Evolutionary conservation across 1,140 invertebrate genomes (phyloP), one percentile per base, ranked within the genome.

Genomic region (Plodia interpunctella): DNA sequence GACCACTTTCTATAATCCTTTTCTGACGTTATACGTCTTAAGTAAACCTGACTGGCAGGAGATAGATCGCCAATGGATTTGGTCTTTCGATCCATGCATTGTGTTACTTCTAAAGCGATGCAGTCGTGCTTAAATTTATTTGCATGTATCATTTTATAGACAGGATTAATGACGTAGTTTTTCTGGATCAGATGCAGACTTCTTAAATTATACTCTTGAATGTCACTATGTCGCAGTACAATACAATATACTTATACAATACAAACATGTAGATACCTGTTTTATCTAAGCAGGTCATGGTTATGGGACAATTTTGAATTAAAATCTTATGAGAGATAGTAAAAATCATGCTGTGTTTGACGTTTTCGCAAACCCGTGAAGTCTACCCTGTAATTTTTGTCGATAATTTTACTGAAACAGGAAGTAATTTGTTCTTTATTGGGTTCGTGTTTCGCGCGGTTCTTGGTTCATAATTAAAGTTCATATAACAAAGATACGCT

Each of bases 391-490:
- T 44, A 0, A 15, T 44, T 6, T 44, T 15, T 44, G 61, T n/a
- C n/a, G n/a, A n/a, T 54, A 64, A 65, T 59, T 65, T 69, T 57
- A 53, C 59, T 66, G 62, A 58, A 52, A 57, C 64, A 75, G 70
- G 78, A 74, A 79, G 74, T 79, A 74, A 80, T 82, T 76, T 74
- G 73, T 78, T 72, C 71, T 74, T 77, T 82, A 84, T 82, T 78
- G 63, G 30, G 30, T 32, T 32, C 72, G 53, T 74, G 76, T 65
- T 80, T 71, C 74, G 72, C 65, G 76, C 70, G 56, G 73, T 73
- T 79, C 67, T 66, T 73, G 32, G 49, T 63, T 63, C 61, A 59
- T 76, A 76, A 78, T 78, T 76, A 76, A 66, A 64, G 60, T 70
- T 68, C 65, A 57, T 65, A 57, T 65, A 66, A 65, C 38, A 52